Base-by-base conservation (phyloP, 2,113 vertebrate species). In the Ctenodactylus gundi region DNA sequence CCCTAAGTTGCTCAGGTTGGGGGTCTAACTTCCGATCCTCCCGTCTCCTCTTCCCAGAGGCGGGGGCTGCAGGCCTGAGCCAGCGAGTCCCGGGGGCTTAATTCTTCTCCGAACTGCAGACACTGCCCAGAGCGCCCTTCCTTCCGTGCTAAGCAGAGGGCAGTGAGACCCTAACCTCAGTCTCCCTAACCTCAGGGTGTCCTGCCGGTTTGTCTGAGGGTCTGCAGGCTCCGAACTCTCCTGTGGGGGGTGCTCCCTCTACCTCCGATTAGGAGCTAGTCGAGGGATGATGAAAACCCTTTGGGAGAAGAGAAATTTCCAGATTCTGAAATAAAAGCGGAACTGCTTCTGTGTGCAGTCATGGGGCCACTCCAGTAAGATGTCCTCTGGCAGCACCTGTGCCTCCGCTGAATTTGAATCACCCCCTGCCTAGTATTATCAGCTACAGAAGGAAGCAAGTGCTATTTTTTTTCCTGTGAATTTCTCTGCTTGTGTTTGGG, bases 241-340 rank as follows among this genome's bases (percentile, higher is more conserved):
- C 44, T 11, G 4, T 10, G 6, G 2, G 13, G 25, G 0, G 2
- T 23, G 4, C 44, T 46, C 67, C n/a, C 4, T 62, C 20, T 31
- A 23, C 6, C n/a, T 85, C 92, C 46, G 11, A 51, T 57, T 41
- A 60, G 62, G 14, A 78, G 34, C n/a, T n/a, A 39, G 18, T 5
- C 15, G 9, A 62, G 1, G 2, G 27, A 84, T 21, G 17, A 55
- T 51, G 36, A 31, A 51, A 82, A 58, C 34, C 72, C 23, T 55
- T 83, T 62, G 31, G 23, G 10, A 53, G 36, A 31, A 67, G 57
- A 20, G 4, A 27, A 44, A 70, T 17, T 44, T 67, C 31, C 57
- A 83, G 23, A 82, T n/a, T 78, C 27, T 29, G 57, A 85, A 64
- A 64, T 41, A 80, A 57, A 73, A 68, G n/a, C 7, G 29, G 29